phyloP scores from a whole-genome alignment of 2,888 invertebrate species.

The Lymantria dispar region DNA sequence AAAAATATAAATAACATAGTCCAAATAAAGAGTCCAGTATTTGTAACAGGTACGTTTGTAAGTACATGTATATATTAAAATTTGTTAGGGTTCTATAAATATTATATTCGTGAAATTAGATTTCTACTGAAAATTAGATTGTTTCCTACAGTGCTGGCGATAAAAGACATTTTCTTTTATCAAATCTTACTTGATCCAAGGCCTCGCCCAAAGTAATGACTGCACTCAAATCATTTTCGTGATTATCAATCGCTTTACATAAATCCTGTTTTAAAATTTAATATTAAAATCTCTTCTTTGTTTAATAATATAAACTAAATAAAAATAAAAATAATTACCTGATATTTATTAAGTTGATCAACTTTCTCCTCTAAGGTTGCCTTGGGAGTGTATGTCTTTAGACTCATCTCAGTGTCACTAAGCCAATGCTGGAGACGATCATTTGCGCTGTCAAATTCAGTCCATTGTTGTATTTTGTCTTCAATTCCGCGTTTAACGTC shows the following conservation, averaged over 20 bases:
- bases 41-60: constrained; percentile 17
- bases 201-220: constrained; percentile 89
- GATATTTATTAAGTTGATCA: constrained; percentile 94
- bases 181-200: constrained; percentile 91
- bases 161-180: constrained; percentile 36
- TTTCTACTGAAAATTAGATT: constrained; percentile 76
- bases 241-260: constrained; percentile 87
- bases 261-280: constrained; percentile 85
- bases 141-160: constrained; percentile 63
- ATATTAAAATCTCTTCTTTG: constrained; percentile 34
- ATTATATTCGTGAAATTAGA: constrained; percentile 61
- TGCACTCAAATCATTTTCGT: constrained; percentile 87
- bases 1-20: constrained; percentile 27
- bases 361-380: constrained; percentile 94
- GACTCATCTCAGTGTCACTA: constrained; percentile 90
- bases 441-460: constrained; percentile 93
- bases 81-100: constrained; percentile 47
- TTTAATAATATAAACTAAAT: constrained; percentile 5
- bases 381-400: constrained; percentile 92
- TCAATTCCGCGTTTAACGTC: constrained; percentile 91
- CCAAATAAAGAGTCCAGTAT: constrained; percentile 12
- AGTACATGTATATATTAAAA: constrained; percentile 21
- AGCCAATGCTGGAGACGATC: constrained; percentile 93
- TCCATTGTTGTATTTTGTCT: constrained; percentile 94
- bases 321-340: constrained; percentile 80